Conservation (phyloP, 2,113 vertebrate species). For the Nesogale talazaci region DNA sequence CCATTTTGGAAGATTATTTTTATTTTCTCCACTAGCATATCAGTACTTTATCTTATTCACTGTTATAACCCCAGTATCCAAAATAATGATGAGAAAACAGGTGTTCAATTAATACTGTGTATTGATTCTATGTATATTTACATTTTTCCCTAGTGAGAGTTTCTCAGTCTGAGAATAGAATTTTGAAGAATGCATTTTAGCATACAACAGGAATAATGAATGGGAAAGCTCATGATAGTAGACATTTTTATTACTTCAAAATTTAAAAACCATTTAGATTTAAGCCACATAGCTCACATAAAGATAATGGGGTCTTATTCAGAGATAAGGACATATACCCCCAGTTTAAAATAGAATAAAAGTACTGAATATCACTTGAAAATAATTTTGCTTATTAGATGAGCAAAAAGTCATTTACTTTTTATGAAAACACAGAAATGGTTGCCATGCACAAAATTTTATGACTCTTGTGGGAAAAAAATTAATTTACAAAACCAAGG, state of each 20-base stretch:
- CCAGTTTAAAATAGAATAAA: neutral
- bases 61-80: neutral
- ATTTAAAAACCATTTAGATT: neutral
- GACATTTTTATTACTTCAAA: conserved; percentile 6
- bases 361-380: neutral
- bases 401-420: neutral
- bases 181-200: neutral
- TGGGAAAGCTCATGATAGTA: neutral
- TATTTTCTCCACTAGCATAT: neutral
- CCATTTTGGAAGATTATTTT: neutral
- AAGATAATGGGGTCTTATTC: neutral
- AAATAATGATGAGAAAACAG: neutral
- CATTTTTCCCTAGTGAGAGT: neutral
- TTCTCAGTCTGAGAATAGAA: neutral
- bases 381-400: neutral
- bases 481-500: conserved; percentile 59
- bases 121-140: neutral
- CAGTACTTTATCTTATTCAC: neutral
- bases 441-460: neutral
- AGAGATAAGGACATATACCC: neutral
- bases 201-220: neutral
- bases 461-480: conserved; percentile 16
- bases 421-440: neutral
- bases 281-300: neutral
- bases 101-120: neutral